A percentile compares a stretch with the other conserved stretches of the same genome.
These are phyloP conservation scores for Maniola hyperantus DNA, from an alignment of 2,888 invertebrate species.

Conservation along the genomic window DNA sequence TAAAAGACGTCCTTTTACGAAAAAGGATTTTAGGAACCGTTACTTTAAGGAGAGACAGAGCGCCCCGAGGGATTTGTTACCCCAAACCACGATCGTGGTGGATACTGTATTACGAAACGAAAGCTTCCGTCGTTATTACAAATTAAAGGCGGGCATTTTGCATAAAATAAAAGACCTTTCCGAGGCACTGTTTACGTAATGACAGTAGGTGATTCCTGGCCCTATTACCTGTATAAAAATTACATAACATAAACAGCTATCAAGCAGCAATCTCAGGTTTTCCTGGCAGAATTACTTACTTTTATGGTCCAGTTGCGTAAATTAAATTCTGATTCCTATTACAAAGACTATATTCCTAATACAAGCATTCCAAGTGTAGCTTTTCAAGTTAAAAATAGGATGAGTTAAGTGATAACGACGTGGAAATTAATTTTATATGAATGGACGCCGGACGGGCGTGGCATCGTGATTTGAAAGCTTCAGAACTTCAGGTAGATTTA, in stretches of 20 bases:
- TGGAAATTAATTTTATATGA: no score
- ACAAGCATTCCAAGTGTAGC: no score
- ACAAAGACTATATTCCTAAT: no score
- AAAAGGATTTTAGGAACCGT: slow-evolving; percentile 26
- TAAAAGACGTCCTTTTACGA: slow-evolving; percentile 24
- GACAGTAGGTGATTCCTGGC: slow-evolving; percentile 23
- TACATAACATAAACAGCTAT: slow-evolving; percentile 23
- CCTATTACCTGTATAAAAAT: slow-evolving; percentile 27
- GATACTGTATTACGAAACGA: slow-evolving; percentile 16
- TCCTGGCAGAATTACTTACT: slow-evolving; percentile 1
- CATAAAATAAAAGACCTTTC: slow-evolving; percentile 32
- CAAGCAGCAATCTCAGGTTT: slow-evolving; percentile 2
- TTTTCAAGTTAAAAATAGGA: no score
- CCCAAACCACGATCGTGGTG: slow-evolving; percentile 24
- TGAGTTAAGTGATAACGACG: no score
- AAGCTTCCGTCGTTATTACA: slow-evolving; percentile 35
- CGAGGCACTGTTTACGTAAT: slow-evolving; percentile 27
- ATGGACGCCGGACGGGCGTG: no score
- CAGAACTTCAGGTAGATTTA: no score
- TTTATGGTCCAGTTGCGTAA: not conserved
- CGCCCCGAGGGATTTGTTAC: slow-evolving; percentile 30
- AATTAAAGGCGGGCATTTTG: slow-evolving; percentile 36
- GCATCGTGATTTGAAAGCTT: no score
- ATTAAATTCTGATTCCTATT: no score
- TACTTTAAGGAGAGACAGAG: slow-evolving; percentile 28